Evolutionary conservation across 2,888 invertebrate genomes (phyloP).

Genomic region (Cylindroiulus punctatus): DNA sequence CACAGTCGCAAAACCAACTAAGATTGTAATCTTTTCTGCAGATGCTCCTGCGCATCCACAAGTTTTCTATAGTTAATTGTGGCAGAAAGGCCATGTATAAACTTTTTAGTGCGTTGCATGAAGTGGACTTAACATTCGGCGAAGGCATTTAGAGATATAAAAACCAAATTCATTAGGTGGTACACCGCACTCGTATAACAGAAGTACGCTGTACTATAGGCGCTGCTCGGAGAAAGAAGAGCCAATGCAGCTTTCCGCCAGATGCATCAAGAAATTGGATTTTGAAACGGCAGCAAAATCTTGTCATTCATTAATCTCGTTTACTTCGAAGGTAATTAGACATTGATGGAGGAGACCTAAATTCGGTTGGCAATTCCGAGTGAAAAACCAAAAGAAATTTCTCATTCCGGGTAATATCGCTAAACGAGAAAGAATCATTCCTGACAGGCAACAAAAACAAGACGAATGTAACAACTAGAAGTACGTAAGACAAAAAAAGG

Average conservation of each 20-base stretch:
- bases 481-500: neutral
- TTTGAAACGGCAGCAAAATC: constrained; percentile 39
- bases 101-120: neutral
- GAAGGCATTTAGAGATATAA: neutral
- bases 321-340: constrained; percentile 25
- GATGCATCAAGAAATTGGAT: constrained; percentile 39
- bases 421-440: neutral
- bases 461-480: neutral
- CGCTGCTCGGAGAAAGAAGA: neutral
- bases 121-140: neutral
- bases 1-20: too few species aligned
- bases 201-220: too few species aligned
- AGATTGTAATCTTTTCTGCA: too few species aligned
- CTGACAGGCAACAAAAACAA: neutral
- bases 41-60: too few species aligned
- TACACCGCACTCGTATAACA: too few species aligned
- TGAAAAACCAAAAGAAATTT: neutral
- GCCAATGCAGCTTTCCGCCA: neutral
- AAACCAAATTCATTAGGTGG: neutral
- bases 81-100: neutral
- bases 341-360: constrained; percentile 27
- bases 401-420: neutral
- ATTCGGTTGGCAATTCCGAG: neutral
- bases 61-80: too few species aligned
- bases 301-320: constrained; percentile 39